These are phyloP conservation scores for Nemopilema nomurai DNA, from an alignment of 30 jellyfish, hydroid and myxozoan genomes.

Conservation along the genomic window DNA sequence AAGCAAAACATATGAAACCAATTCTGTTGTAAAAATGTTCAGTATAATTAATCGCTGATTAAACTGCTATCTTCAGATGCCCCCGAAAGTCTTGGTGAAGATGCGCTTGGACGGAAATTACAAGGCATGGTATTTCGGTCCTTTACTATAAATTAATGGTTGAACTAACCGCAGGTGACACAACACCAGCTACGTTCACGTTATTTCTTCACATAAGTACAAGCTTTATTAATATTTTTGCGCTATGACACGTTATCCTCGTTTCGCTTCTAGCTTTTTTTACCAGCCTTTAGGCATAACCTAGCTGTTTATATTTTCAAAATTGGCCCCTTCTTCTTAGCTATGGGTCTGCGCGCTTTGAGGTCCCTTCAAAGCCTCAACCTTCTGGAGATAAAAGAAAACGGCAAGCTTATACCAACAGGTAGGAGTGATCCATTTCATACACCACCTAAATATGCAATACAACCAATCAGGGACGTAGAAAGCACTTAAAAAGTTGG, in stretches of 20 bases:
- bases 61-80: constrained; percentile 49
- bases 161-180: no score
- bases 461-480: no score
- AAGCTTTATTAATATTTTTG: no score
- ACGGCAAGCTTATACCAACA: constrained; percentile 73
- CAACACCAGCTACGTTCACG: no score
- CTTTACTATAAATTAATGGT: no score
- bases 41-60: background rate
- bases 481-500: background rate
- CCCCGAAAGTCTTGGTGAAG: constrained; percentile 79
- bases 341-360: constrained; percentile 91
- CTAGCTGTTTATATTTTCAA: no score
- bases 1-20: no score
- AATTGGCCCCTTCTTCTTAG: constrained; percentile 24
- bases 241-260: background rate
- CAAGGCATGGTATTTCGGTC: constrained; percentile 60
- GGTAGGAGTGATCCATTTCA: constrained; percentile 45
- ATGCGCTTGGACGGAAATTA: constrained; percentile 80
- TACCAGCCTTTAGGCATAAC: no score
- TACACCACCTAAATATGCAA: no score
- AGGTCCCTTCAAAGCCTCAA: constrained; percentile 75
- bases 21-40: no score
- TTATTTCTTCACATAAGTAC: no score
- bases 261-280: background rate
- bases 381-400: constrained; percentile 56